Evolutionary conservation across 2,113 vertebrate species (phyloP).

Genomic region (Heterocephalus glaber): DNA sequence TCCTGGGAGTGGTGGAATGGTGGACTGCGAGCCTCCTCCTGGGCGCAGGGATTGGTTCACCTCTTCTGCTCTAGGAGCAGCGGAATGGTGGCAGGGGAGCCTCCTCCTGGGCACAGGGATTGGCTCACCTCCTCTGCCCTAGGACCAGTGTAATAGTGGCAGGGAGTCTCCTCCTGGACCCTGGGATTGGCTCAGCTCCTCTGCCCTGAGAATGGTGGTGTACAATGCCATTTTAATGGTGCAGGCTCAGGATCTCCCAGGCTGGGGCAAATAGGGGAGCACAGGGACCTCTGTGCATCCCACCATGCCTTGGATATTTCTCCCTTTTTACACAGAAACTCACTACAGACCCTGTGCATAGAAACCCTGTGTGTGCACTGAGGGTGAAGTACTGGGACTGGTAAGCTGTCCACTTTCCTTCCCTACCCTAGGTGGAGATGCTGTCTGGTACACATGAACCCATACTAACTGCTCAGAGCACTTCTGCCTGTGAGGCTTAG

Average conservation of each 20-base stretch:
- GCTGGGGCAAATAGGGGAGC: background rate
- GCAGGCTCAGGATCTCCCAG: background rate
- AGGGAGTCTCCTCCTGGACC: no score
- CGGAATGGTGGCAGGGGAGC: no score
- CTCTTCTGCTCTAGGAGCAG: no score
- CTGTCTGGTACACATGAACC: background rate
- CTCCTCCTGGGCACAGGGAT: no score
- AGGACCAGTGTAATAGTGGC: no score
- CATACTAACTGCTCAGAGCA: background rate
- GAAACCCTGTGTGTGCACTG: background rate
- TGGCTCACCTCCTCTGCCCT: no score
- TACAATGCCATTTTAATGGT: no score
- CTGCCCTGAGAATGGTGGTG: no score
- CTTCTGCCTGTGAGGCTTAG: background rate
- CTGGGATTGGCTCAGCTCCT: no score
- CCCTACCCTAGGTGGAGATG: background rate
- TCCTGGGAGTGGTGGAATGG: no score
- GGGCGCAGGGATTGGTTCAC: no score
- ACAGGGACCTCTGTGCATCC: background rate
- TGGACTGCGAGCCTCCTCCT: no score
- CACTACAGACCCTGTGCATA: background rate
- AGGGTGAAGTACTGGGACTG: background rate
- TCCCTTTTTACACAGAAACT: background rate
- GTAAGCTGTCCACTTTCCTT: background rate
- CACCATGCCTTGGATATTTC: background rate